Percentiles rank a stretch among this genome's conserved stretches.
These are phyloP conservation scores for Molossus molossus DNA, from an alignment of 2,797 vertebrate genomes.

Conservation along the genomic window DNA sequence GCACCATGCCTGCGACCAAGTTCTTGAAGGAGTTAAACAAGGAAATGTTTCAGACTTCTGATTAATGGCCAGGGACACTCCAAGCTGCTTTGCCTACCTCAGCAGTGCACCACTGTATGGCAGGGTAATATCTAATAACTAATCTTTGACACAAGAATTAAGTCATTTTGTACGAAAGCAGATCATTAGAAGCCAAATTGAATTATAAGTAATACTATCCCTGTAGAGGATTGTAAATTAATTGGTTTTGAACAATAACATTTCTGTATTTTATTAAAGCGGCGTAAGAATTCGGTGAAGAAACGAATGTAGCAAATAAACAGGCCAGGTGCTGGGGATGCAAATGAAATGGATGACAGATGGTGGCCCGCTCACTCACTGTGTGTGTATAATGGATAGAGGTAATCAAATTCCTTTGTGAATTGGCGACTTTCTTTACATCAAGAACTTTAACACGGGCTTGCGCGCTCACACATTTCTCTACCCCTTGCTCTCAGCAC, in stretches of 20 bases:
- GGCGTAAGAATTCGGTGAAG: conserved; percentile 92
- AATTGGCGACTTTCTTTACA: conserved; percentile 98
- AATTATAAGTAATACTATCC: conserved; percentile 93
- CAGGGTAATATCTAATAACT: conserved; percentile 91
- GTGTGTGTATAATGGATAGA: conserved; percentile 99
- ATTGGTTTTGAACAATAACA: conserved; percentile 94
- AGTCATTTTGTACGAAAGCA: conserved; percentile 92
- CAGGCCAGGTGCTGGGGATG: conserved; percentile 99
- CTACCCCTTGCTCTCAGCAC: not conserved
- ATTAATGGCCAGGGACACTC: conserved; percentile 90
- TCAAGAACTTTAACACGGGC: conserved; percentile 92
- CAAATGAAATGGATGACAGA: conserved; percentile 99
- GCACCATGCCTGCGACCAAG: conserved; percentile 54
- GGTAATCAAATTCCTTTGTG: conserved; percentile 99
- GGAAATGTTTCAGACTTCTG: conserved; percentile 87
- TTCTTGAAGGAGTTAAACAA: conserved; percentile 88
- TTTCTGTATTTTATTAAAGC: conserved; percentile 94
- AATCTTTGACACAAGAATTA: conserved; percentile 93
- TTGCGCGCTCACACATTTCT: conserved; percentile 76
- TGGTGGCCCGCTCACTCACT: conserved; percentile 98
- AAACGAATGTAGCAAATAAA: conserved; percentile 97
- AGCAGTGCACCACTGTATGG: conserved; percentile 89
- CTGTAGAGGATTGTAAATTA: conserved; percentile 93
- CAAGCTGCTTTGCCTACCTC: conserved; percentile 90
- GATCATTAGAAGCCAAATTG: conserved; percentile 93